Evolutionary conservation across 2,797 vertebrate species (phyloP).

Genomic region (Melopsittacus undulatus): DNA sequence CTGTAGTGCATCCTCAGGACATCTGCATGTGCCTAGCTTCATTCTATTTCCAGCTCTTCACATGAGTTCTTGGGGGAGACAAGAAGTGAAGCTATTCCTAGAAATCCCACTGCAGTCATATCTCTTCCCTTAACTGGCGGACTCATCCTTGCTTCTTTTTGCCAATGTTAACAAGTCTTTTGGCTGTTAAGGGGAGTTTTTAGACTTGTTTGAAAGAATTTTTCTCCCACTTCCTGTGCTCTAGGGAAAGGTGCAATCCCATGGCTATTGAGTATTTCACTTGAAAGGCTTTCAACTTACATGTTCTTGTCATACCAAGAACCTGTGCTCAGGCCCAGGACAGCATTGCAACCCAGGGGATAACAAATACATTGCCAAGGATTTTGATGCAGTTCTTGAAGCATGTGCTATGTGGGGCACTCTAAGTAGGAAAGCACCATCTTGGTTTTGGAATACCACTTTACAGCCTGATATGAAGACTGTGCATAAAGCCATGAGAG

Average conservation of each 20-base stretch:
- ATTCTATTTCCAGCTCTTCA: constrained; percentile 1
- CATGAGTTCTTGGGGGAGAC: not conserved
- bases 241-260: not conserved
- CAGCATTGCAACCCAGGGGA: not conserved
- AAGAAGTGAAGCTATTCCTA: constrained; percentile 18
- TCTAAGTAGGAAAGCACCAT: not conserved
- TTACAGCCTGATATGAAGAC: not conserved
- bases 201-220: not conserved
- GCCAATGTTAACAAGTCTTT: constrained; percentile 10
- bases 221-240: not conserved
- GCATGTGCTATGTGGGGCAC: not conserved
- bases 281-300: not conserved
- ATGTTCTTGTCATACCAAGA: not conserved
- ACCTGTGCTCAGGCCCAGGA: not conserved
- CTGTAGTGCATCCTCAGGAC: not conserved
- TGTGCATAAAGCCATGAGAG: not conserved
- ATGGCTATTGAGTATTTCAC: not conserved
- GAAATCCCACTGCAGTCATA: constrained; percentile 17
- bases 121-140: not conserved
- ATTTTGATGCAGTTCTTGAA: not conserved
- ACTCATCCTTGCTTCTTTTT: not conserved
- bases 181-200: constrained; percentile 7
- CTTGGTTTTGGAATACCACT: not conserved
- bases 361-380: not conserved
- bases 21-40: not conserved